Evolutionary conservation across 1,140 invertebrate genomes (phyloP).

Genomic region (Drosophila aff.): DNA sequence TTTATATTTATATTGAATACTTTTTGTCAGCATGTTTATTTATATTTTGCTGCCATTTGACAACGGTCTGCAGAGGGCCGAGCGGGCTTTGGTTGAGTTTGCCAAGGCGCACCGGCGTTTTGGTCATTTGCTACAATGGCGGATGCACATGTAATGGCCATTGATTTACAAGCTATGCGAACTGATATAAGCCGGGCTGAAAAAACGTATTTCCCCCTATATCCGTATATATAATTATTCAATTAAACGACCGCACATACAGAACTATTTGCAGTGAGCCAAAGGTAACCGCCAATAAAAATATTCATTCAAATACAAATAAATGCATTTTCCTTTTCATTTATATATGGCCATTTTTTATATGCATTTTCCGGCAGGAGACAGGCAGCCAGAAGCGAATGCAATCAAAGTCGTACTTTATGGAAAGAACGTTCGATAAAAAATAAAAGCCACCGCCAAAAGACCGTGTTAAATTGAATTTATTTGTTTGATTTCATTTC

Average conservation of each 20-base stretch:
- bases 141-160: conserved; percentile 63
- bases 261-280: conserved; percentile 49
- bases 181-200: conserved; percentile 27
- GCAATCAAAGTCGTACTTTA: conserved; percentile 57
- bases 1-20: conserved; percentile 40
- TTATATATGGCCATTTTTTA: conserved; percentile 49
- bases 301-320: conserved; percentile 60
- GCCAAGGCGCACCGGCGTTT: conserved; percentile 44
- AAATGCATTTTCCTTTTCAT: conserved; percentile 42
- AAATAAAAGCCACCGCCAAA: conserved; percentile 35
- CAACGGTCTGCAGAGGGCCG: conserved; percentile 23
- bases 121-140: conserved; percentile 48
- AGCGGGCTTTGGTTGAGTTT: conserved; percentile 60
- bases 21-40: conserved; percentile 25
- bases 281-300: conserved; percentile 79
- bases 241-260: conserved; percentile 75
- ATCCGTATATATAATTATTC: conserved; percentile 67
- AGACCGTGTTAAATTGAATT: conserved; percentile 66
- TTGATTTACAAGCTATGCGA: conserved; percentile 69
- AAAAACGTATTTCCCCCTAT: conserved; percentile 42
- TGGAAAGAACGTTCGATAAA: conserved; percentile 10
- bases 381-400: conserved; percentile 26
- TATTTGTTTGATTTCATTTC: conserved; percentile 68
- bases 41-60: conserved; percentile 40
- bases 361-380: conserved; percentile 43